phyloP scores from a whole-genome alignment of 2,113 vertebrate genomes.

The Halichoeres trimaculatus region DNA sequence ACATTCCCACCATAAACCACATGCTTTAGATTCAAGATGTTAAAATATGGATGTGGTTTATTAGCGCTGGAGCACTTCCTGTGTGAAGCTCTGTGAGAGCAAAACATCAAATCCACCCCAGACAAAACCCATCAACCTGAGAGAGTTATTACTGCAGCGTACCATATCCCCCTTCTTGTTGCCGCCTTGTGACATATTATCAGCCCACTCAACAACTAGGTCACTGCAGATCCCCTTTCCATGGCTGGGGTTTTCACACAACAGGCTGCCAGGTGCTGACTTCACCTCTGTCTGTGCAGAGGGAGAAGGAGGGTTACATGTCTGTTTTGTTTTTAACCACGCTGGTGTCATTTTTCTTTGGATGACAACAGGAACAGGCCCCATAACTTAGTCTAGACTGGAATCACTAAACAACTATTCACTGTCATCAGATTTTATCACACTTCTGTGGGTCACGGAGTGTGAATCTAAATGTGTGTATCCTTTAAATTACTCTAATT shows the following conservation, averaged over 20 bases:
- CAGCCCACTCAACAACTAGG: conserved; percentile 54
- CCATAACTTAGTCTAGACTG: neutral
- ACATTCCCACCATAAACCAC: conserved; percentile 22
- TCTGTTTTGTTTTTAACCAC: conserved; percentile 9
- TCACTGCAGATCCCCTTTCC: conserved; percentile 69
- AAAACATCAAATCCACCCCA: conserved; percentile 4
- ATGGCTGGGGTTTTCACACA: conserved; percentile 43
- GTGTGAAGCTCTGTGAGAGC: conserved; percentile 20
- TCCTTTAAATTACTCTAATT: no score
- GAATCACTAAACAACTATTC: neutral
- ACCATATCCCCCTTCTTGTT: conserved; percentile 23
- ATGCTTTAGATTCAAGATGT: conserved; percentile 24
- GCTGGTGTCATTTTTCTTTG: neutral
- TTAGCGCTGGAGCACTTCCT: conserved; percentile 12
- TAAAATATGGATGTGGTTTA: neutral
- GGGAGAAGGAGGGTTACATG: neutral
- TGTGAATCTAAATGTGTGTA: no score
- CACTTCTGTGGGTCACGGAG: no score
- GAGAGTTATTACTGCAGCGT: conserved; percentile 50
- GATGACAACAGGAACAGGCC: neutral
- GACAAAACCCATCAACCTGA: conserved; percentile 25
- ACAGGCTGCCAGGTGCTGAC: conserved; percentile 27
- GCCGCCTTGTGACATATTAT: conserved; percentile 57
- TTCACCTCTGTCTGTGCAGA: conserved; percentile 4
- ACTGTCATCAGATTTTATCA: no score